Evolutionary conservation across 2,113 vertebrate genomes (phyloP).

Genomic region (Marmota flaviventris): DNA sequence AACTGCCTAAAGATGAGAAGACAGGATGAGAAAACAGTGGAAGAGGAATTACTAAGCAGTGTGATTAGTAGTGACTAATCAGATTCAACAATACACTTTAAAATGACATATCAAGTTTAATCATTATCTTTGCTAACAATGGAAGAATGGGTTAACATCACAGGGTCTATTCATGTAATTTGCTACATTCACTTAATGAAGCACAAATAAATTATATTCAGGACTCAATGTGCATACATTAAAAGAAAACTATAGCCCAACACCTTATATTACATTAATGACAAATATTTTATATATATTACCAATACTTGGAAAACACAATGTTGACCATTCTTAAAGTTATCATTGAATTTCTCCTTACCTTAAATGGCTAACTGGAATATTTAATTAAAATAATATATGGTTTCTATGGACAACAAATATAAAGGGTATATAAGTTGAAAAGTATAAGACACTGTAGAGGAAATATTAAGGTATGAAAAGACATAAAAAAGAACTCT

Average conservation of each 20-base stretch:
- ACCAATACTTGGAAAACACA: not conserved
- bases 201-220: not conserved
- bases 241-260: not conserved
- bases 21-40: rapidly evolving
- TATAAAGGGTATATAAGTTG: not conserved
- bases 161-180: not conserved
- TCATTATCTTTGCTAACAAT: not conserved
- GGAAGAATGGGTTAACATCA: not conserved
- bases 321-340: not conserved
- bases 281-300: not conserved
- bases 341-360: not conserved
- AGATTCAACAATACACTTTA: not conserved
- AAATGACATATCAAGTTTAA: not conserved
- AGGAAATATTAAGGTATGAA: not conserved
- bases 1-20: not conserved
- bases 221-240: not conserved
- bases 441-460: not conserved
- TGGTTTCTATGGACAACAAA: not conserved
- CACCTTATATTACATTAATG: not conserved
- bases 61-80: not conserved
- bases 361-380: not conserved
- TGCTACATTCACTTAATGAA: not conserved
- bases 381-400: not conserved
- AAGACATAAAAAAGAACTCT: not conserved
- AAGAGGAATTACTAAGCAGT: no score